Conservation (phyloP, 2,113 vertebrate genomes). For the Albula goreensis region DNA sequence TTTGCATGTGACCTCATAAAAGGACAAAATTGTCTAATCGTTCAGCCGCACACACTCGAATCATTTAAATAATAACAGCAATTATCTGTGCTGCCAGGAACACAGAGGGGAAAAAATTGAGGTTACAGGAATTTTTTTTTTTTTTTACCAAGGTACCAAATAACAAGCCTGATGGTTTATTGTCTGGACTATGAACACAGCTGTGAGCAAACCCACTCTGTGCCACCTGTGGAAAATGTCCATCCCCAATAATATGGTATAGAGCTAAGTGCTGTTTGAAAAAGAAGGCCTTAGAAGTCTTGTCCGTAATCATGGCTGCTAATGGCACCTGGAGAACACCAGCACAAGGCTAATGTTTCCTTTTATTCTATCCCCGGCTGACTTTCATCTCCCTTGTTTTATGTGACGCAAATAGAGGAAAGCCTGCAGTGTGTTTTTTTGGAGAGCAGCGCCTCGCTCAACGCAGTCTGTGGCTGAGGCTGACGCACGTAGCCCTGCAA, state of each 20-base stretch:
- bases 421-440: background rate
- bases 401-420: background rate
- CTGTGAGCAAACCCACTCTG: slow-evolving; percentile 30
- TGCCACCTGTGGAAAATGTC: background rate
- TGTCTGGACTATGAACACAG: slow-evolving; percentile 43
- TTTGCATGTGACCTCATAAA: slow-evolving; percentile 68
- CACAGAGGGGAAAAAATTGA: slow-evolving; percentile 41
- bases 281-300: background rate
- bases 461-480: background rate
- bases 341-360: background rate
- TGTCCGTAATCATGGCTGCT: background rate
- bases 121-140: slow-evolving; percentile 42
- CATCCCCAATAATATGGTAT: slow-evolving; percentile 45
- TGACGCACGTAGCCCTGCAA: background rate
- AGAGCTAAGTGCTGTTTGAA: background rate
- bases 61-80: slow-evolving; percentile 72
- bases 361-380: background rate
- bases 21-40: slow-evolving; percentile 61
- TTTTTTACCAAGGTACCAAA: slow-evolving; percentile 58
- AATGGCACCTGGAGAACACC: background rate
- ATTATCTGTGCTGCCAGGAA: slow-evolving; percentile 63
- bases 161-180: slow-evolving; percentile 51
- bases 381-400: background rate
- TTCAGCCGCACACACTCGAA: slow-evolving; percentile 43
- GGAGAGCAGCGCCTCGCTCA: background rate